Evolutionary conservation across 2,888 invertebrate genomes (phyloP).

Genomic region (Lamellibrachia columna): DNA sequence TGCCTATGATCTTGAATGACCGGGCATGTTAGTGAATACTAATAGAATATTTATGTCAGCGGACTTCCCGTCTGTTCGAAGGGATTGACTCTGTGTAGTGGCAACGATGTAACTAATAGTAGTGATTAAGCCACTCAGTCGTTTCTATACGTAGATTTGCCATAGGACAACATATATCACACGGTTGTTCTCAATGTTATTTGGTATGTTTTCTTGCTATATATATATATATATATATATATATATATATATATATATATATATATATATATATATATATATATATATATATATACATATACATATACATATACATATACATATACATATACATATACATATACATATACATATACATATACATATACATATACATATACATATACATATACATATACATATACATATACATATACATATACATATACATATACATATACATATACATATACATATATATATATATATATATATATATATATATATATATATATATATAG

Average conservation of each 20-base stretch:
- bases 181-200: no score
- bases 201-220: no score
- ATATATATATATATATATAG: neutral
- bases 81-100: neutral
- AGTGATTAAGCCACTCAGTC: neutral
- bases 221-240: neutral
- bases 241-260: constrained; percentile 13
- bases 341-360: neutral
- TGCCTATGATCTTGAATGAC: neutral
- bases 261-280: constrained; percentile 18
- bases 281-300: neutral
- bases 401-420: neutral
- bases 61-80: neutral
- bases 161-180: neutral
- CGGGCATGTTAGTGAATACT: neutral
- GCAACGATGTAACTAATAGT: neutral
- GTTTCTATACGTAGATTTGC: neutral
- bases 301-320: neutral
- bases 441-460: neutral
- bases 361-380: neutral
- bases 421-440: neutral
- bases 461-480: constrained; percentile 19
- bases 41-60: neutral
- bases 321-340: neutral
- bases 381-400: no score